Base-by-base conservation (phyloP, 2,888 invertebrate genomes). In the Sarcophaga subvicina region DNA sequence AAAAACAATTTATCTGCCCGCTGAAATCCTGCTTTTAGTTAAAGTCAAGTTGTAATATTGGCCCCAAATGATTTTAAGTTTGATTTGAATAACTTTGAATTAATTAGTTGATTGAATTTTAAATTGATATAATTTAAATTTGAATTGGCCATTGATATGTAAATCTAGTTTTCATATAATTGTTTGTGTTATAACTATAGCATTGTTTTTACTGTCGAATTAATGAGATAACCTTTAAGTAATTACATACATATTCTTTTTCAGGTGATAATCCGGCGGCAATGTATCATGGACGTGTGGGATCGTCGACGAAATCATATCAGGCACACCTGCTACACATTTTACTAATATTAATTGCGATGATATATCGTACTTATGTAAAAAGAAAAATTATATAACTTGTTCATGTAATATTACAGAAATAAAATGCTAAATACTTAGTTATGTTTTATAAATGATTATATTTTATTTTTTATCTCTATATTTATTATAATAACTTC, bases 181-280 rank as follows among this genome's bases (percentile, higher is more conserved):
- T 37, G 37, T 37, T 37, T 10, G 2, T 37, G 8, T 37, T 37
- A 37, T 37, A 37, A 37, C 37, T 10, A 10, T 2, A 37, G 37
- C 37, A 8, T 37, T 37, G 37, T 37, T 37, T 37, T 37, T 37
- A 37, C 8, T 37, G 12, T 17, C 17, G 17, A 54, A 14, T 14
- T 5, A 17, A 54, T 4, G 17, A 54, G 54, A 14, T 3, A 3
- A 1, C 12, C 4, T 54, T 54, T 54, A 49, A 14, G 11, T 49
- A 54, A 54, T 54, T 54, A 10, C 14, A 14, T 45, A 27, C 4
- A 37, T 72, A 3, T 80, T 49, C 71, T 11, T 12, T 93, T 92
- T 72, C 95, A 96, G 97, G 96, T 93, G 97, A 97, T 93, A 96
- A 96, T 93, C 96, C 97, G 83, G 97, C 97, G 27, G 97, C 97